Evolutionary conservation across 2,113 vertebrate species (phyloP), one percentile per base, ranked within the genome.

Genomic region (Jacana jacana): DNA sequence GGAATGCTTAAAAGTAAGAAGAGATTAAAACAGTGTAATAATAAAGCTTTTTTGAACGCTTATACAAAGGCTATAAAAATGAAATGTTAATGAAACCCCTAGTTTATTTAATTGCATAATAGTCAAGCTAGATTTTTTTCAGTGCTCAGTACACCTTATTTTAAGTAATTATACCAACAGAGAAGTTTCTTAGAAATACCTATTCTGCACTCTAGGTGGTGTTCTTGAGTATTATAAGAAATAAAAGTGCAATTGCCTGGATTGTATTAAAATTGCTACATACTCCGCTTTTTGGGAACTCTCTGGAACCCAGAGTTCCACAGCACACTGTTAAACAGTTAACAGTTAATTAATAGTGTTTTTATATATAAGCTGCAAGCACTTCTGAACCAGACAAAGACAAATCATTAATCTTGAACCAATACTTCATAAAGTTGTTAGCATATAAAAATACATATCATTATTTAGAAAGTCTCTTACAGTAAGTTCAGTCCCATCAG

Each of bases 401-500:
- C 11, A 61, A 46, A 13, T 22, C 0, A 31, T 40, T 83, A 2
- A 28, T 80, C n/a, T 42, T 44, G 51, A 81, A 75, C 16, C 17
- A 75, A 33, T 39, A 15, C 3, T 3, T 77, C 7, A 12, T 27
- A 6, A 58, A 76, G 25, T 30, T 35, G 13, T 37, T 54, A 12
- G 35, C 8, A 8, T 14, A 7, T 13, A 14, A 20, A 25, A 73
- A 68, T 25, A 30, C 52, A 46, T 1, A n/a, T 49, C 88, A 30
- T 20, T 33, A 10, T 52, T 33, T 12, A 10, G 19, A 77, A 55
- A 31, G 39, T 52, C 11, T 87, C 99, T 99, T 98, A 99, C 99
- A 2, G 27, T 84, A 82, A 99, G 71, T 70, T 99, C 98, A 25
- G 99, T 99, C 78, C 99, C 99, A 22, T 99, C 99, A 19, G 99